Base-by-base conservation (phyloP, 1,140 invertebrate species). In the Drosophila orosa region DNA sequence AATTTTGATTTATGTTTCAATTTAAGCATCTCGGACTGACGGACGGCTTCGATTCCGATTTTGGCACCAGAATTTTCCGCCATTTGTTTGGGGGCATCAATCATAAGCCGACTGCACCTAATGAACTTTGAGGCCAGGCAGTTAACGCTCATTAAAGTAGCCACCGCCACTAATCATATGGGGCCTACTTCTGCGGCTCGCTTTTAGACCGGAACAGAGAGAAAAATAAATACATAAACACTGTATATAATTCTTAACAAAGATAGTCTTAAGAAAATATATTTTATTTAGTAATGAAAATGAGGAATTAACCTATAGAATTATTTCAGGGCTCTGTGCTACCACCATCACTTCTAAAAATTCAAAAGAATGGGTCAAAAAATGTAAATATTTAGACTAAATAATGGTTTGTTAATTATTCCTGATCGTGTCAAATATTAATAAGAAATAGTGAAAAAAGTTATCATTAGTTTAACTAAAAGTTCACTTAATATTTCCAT, bases 71-170 rank as follows among this genome's bases (percentile, higher is more conserved):
- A 76, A 57, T 85, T 84, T 85, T 76, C 82, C 78, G 61, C 45
- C 58, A 78, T 86, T 76, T 65, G 29, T 68, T 66, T 52, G 50
- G 48, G 71, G 71, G 72, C 76, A 87, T 87, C 83, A 87, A 83
- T 87, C 83, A 89, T 65, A 47, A 45, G 57, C 44, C 66, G 68
- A 78, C 69, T 89, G 84, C 76, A 89, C 80, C 79, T 87, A 87
- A 87, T 87, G 84, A 87, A 89, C 84, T 87, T 86, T 78, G 72
- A 61, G 72, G 84, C 80, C 85, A 52, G 74, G 84, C 84, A 89
- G 83, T 89, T 87, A 87, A 89, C 83, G 84, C 84, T 87, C 84
- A 87, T 87, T 87, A 87, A 87, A 89, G 84, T 84, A 80, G 83
- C 84, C 79, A 82, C 73, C 71, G 75, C 83, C 82, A 84, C 83